Percentiles rank a stretch among this genome's conserved stretches.
phyloP scores from a whole-genome alignment of 2,797 vertebrate species.

The Podarcis siculus region DNA sequence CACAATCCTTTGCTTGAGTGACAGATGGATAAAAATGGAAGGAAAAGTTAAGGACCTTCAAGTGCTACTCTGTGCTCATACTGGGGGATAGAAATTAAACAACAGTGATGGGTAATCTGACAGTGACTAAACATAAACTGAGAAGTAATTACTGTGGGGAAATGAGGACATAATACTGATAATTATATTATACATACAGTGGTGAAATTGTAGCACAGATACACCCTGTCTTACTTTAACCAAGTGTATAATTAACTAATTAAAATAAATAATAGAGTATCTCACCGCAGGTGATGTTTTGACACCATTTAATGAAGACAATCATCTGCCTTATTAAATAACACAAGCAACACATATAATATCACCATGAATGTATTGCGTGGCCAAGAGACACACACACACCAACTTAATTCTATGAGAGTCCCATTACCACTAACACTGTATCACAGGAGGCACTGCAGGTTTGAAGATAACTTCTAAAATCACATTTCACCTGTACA shows the following conservation, averaged over 20 bases:
- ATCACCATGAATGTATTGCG: neutral
- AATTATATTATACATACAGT: constrained; percentile 21
- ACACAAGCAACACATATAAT: neutral
- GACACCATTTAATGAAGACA: constrained; percentile 13
- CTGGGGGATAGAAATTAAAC: neutral
- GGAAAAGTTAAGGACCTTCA: neutral
- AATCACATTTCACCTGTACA: neutral
- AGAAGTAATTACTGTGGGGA: constrained; percentile 14
- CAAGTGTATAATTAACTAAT: constrained; percentile 23
- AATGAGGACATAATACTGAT: constrained; percentile 8
- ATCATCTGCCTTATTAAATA: constrained; percentile 17
- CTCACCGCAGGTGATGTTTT: constrained; percentile 21
- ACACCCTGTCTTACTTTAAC: neutral
- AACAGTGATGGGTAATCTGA: neutral
- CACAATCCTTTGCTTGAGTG: neutral
- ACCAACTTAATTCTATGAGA: neutral
- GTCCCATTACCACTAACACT: neutral
- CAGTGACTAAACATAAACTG: neutral
- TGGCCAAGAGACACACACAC: neutral
- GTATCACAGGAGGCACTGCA: neutral
- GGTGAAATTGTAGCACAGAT: neutral
- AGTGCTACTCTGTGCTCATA: neutral
- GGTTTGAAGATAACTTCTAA: neutral
- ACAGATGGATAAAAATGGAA: neutral
- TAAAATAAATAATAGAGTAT: constrained; percentile 28